Percentiles rank a stretch among this genome's conserved stretches.
Evolutionary conservation across 2,113 vertebrate species (phyloP).

Genomic region (Acanthisitta chloris): DNA sequence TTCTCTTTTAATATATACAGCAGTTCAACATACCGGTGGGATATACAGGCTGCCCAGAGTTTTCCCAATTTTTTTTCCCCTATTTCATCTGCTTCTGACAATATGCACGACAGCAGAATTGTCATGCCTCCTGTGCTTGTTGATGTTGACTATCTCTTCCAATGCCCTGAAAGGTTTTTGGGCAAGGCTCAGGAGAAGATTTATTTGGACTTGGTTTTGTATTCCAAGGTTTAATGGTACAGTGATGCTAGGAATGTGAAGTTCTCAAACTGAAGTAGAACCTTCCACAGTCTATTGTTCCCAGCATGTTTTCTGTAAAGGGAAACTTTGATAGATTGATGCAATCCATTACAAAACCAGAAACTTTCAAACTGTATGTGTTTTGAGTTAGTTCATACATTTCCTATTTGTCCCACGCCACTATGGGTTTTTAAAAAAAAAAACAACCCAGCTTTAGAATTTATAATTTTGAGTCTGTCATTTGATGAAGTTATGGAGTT

Average conservation of each 20-base stretch:
- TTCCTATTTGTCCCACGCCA: neutral
- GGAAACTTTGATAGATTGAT: neutral
- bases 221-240: neutral
- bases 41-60: neutral
- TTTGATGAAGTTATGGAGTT: neutral
- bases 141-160: neutral
- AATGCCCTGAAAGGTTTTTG: neutral
- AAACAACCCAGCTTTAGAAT: neutral
- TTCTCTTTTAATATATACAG: neutral
- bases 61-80: neutral
- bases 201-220: neutral
- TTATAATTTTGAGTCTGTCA: neutral
- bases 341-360: neutral
- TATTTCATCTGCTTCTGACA: neutral
- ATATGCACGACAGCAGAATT: fast-evolving
- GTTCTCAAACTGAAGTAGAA: fast-evolving
- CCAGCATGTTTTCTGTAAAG: neutral
- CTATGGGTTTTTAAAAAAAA: neutral
- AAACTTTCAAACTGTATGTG: neutral
- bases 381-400: neutral
- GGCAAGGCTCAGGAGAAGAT: neutral
- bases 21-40: neutral
- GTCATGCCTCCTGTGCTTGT: neutral
- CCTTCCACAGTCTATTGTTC: neutral
- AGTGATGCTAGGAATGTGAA: neutral